Conservation (phyloP, 2,888 invertebrate genomes). For the Asteroscopus sphinx region DNA sequence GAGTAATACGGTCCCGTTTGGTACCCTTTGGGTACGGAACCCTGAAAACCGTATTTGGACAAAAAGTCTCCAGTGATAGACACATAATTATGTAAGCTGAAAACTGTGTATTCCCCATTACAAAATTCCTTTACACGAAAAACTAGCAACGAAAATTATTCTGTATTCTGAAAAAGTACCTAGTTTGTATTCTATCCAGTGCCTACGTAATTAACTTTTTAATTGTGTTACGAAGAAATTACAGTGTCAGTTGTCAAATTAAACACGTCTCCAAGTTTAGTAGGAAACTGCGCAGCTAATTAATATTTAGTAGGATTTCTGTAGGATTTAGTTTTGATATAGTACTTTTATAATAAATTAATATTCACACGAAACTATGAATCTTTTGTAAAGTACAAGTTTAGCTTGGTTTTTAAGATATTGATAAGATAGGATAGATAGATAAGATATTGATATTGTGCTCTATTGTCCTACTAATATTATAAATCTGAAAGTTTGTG, state of each 20-base stretch:
- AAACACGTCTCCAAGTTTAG: conserved; percentile 39
- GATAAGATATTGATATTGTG: too few species aligned
- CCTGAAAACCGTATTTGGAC: too few species aligned
- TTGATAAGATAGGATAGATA: too few species aligned
- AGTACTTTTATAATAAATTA: conserved; percentile 29
- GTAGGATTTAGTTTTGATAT: conserved; percentile 18
- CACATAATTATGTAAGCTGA: too few species aligned
- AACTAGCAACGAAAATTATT: conserved; percentile 4
- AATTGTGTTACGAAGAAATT: conserved; percentile 47
- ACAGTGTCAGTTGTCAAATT: conserved; percentile 48
- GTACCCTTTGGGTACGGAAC: too few species aligned
- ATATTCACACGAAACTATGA: conserved; percentile 3
- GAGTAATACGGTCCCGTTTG: too few species aligned
- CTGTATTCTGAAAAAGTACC: background rate
- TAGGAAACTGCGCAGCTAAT: conserved; percentile 32
- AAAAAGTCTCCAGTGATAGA: too few species aligned
- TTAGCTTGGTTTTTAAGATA: too few species aligned
- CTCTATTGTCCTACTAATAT: too few species aligned
- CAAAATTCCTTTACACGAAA: background rate
- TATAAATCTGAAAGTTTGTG: too few species aligned
- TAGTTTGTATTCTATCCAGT: conserved; percentile 5
- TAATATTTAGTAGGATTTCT: conserved; percentile 48
- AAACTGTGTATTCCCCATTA: background rate
- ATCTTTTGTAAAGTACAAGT: background rate
- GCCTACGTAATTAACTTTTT: conserved; percentile 33